These are phyloP conservation scores for Rhyzopertha dominica DNA, from an alignment of 1,140 invertebrate species.

Conservation along the genomic window DNA sequence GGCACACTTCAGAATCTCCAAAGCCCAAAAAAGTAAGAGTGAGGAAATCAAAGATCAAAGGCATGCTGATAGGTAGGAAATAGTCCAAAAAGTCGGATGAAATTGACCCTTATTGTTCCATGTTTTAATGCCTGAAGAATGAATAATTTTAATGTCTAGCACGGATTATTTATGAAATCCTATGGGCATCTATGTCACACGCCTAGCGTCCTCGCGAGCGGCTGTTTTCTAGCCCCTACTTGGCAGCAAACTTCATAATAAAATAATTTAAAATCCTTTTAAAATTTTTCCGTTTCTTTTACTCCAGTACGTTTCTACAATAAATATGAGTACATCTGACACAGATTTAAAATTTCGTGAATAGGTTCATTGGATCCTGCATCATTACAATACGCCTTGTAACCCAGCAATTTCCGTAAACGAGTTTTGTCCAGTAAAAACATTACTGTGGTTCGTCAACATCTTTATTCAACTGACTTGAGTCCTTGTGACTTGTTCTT, in stretches of 20 bases:
- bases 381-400: not conserved
- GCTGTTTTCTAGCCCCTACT: too few species aligned
- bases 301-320: too few species aligned
- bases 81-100: too few species aligned
- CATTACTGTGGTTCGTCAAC: not conserved
- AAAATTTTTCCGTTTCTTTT: too few species aligned
- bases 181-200: too few species aligned
- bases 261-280: too few species aligned
- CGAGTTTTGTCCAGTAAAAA: slow-evolving; percentile 7
- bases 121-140: not conserved
- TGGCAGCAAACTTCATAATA: too few species aligned
- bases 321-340: too few species aligned
- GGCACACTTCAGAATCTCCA: not conserved
- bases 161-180: too few species aligned
- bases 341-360: too few species aligned
- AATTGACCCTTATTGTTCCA: not conserved
- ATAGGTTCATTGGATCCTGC: not conserved
- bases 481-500: slow-evolving; percentile 11
- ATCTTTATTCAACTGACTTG: slow-evolving; percentile 9
- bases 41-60: not conserved
- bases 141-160: too few species aligned
- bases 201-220: too few species aligned
- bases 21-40: not conserved
- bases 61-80: not conserved
- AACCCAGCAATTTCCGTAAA: not conserved